A percentile compares a stretch with the other conserved stretches of the same genome.
phyloP scores from a whole-genome alignment of 2,113 vertebrate genomes.

The Chloropsis hardwickii region DNA sequence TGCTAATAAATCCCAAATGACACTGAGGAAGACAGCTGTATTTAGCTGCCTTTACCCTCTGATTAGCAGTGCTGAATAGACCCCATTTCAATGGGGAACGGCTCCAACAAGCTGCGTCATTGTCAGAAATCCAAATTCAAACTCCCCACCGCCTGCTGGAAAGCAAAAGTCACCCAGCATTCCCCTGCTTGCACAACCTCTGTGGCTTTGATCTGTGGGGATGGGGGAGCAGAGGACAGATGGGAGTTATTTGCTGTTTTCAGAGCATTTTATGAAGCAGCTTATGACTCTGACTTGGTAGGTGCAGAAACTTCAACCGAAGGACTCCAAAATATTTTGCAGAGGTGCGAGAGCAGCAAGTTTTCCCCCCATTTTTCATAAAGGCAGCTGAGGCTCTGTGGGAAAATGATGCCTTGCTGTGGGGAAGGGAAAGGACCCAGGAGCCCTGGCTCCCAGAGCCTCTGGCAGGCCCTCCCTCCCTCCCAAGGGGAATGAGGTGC shows the following conservation, averaged over 20 bases:
- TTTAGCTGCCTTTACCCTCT: slow-evolving; percentile 59
- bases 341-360: background rate
- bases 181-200: background rate
- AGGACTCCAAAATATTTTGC: background rate
- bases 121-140: background rate
- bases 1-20: slow-evolving; percentile 63
- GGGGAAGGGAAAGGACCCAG: background rate
- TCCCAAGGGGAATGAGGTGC: background rate
- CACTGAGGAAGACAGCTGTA: slow-evolving; percentile 48
- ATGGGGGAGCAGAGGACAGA: background rate
- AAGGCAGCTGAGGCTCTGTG: background rate
- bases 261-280: background rate
- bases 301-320: background rate
- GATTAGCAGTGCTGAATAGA: slow-evolving; percentile 50
- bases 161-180: slow-evolving; percentile 14
- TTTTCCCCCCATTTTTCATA: background rate
- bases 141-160: background rate
- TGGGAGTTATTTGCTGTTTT: background rate
- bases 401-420: background rate
- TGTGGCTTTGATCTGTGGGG: background rate
- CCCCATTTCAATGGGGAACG: slow-evolving; percentile 21
- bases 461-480: background rate
- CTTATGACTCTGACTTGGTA: rapidly evolving
- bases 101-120: slow-evolving; percentile 6
- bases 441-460: background rate